These are phyloP conservation scores for Drosophila nr. fundita DNA, from an alignment of 2,888 invertebrate species.

Conservation along the genomic window DNA sequence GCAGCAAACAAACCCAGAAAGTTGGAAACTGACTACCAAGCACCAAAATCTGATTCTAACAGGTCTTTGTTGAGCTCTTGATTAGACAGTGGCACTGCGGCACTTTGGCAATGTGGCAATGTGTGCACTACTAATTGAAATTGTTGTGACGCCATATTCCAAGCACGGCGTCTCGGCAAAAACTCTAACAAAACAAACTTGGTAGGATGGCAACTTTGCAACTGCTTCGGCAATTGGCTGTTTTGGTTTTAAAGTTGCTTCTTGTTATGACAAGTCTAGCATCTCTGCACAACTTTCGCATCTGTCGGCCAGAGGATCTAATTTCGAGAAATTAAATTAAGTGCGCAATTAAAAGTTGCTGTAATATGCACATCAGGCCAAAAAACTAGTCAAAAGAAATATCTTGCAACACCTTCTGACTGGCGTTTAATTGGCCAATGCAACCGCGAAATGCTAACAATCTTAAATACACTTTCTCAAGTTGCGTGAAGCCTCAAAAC, in stretches of 20 bases:
- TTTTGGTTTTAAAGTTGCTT: slow-evolving; percentile 31
- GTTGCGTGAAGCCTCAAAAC: background rate
- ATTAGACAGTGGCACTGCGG: slow-evolving; percentile 30
- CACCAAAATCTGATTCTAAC: slow-evolving; percentile 26
- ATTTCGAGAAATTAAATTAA: slow-evolving; percentile 52
- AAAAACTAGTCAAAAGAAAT: slow-evolving; percentile 17
- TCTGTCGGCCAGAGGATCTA: slow-evolving; percentile 26
- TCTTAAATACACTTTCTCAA: background rate
- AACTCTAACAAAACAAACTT: slow-evolving; percentile 35
- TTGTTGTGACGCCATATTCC: slow-evolving; percentile 39
- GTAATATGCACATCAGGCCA: slow-evolving; percentile 7
- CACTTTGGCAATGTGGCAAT: background rate
- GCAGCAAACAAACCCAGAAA: slow-evolving; percentile 21
- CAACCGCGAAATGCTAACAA: background rate
- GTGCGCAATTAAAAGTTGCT: slow-evolving; percentile 41
- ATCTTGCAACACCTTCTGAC: slow-evolving; percentile 26
- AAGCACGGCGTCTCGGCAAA: slow-evolving; percentile 12
- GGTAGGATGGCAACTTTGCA: slow-evolving; percentile 36
- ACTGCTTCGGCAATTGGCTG: slow-evolving; percentile 42
- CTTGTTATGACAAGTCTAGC: slow-evolving; percentile 28
- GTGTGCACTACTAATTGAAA: slow-evolving; percentile 44
- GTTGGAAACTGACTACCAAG: slow-evolving; percentile 22
- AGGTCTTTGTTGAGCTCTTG: slow-evolving; percentile 38
- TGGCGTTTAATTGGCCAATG: background rate
- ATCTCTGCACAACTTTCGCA: background rate